Conservation (phyloP, 2,888 invertebrate species). For the Gymnosoma rotundatum region DNA sequence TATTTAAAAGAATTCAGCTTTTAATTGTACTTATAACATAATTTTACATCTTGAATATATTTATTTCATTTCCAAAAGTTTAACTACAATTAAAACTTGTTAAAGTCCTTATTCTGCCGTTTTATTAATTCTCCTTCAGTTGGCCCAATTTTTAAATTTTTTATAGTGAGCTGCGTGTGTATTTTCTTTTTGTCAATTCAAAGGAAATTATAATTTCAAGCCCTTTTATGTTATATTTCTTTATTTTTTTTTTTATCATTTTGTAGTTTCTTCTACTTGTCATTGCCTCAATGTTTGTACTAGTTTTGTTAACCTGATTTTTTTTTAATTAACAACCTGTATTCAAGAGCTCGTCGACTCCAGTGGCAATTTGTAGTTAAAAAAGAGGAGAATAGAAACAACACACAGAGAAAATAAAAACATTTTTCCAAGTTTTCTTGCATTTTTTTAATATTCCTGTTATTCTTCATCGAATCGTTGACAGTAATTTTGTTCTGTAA, state of each 20-base stretch:
- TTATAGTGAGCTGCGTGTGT: not conserved
- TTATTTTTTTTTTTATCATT: constrained; percentile 9
- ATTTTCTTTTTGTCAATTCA: constrained; percentile 44
- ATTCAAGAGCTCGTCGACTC: constrained; percentile 64
- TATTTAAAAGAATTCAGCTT: not conserved
- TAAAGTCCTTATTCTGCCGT: constrained; percentile 27
- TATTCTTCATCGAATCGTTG: constrained; percentile 52
- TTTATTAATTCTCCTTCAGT: constrained; percentile 46
- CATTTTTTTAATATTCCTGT: constrained; percentile 30
- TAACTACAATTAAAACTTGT: constrained; percentile 18
- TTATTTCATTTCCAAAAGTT: not conserved
- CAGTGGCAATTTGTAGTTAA: constrained; percentile 64
- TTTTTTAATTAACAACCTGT: constrained; percentile 66
- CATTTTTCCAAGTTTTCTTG: constrained; percentile 52
- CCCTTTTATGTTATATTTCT: constrained; percentile 56
- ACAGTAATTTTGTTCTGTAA: constrained; percentile 53
- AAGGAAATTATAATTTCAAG: constrained; percentile 62
- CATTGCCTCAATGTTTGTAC: constrained; percentile 64
- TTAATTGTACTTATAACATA: not conserved
- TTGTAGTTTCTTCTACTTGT: constrained; percentile 54
- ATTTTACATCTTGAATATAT: not conserved
- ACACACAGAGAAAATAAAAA: constrained; percentile 22
- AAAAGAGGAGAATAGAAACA: constrained; percentile 49
- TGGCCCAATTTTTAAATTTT: constrained; percentile 36
- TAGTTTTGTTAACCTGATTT: constrained; percentile 63